A percentile compares a stretch with the other conserved stretches of the same genome.
phyloP scores from a whole-genome alignment of 2,888 invertebrate species.

The Rotaria sp. region DNA sequence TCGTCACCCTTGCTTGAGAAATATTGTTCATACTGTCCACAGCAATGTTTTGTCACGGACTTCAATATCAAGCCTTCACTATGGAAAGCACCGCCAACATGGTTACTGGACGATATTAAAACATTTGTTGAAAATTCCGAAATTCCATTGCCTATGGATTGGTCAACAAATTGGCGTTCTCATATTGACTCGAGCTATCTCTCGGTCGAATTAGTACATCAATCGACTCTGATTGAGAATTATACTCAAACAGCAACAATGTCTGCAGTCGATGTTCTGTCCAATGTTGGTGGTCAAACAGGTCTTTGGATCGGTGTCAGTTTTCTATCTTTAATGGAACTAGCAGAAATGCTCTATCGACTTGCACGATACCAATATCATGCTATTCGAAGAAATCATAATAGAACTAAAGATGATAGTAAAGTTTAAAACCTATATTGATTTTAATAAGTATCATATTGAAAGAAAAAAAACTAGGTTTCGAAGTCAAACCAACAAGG shows the following conservation, averaged over 20 bases:
- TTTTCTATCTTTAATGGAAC: constrained; percentile 4
- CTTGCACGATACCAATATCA: not conserved
- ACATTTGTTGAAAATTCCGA: not conserved
- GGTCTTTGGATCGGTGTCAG: constrained; percentile 24
- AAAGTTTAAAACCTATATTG: not conserved
- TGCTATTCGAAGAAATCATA: not conserved
- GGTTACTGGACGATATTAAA: constrained; percentile 8
- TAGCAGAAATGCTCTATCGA: constrained; percentile 13
- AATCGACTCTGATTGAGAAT: not conserved
- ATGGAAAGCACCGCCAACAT: not conserved
- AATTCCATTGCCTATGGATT: not conserved
- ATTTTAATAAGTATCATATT: too few species aligned
- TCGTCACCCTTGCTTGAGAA: not conserved
- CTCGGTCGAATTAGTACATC: not conserved
- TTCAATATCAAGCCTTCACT: not conserved
- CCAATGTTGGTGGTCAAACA: constrained; percentile 3
- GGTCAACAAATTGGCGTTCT: not conserved
- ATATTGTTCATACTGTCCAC: not conserved
- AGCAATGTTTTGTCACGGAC: not conserved
- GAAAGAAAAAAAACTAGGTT: too few species aligned
- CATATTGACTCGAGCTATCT: not conserved
- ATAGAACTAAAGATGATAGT: not conserved
- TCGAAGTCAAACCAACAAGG: too few species aligned
- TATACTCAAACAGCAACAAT: not conserved
- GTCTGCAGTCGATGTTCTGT: not conserved